Evolutionary conservation across 2,888 invertebrate species (phyloP).

Genomic region (Syrista parreyssii): DNA sequence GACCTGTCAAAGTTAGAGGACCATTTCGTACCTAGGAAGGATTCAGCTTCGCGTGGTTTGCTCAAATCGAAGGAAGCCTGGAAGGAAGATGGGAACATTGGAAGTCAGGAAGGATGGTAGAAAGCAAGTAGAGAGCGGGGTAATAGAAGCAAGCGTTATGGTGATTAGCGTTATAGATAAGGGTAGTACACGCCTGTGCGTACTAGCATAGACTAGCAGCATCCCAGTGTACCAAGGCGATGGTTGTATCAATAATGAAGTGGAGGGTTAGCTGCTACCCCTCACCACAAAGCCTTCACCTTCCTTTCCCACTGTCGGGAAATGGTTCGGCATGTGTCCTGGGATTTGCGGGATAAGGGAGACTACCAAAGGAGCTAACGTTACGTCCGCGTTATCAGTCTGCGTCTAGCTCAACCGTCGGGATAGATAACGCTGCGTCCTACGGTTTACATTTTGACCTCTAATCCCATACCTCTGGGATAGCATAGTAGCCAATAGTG

Average conservation of each 20-base stretch:
- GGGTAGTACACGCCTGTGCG: background rate
- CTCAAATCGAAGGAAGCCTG: background rate
- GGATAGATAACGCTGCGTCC: constrained; percentile 33
- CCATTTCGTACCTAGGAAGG: background rate
- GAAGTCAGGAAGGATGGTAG: background rate
- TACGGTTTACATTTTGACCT: constrained; percentile 2
- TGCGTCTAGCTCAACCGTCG: constrained; percentile 41
- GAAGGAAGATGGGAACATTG: background rate
- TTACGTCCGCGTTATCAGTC: constrained; percentile 33
- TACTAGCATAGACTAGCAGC: background rate
- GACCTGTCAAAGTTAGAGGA: constrained; percentile 13
- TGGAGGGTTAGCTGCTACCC: constrained; percentile 12
- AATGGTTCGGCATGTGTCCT: constrained; percentile 39
- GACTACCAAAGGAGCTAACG: constrained; percentile 33
- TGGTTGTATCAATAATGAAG: constrained; percentile 27
- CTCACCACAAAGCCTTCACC: constrained; percentile 16
- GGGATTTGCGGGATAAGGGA: constrained; percentile 36
- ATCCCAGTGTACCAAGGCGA: background rate
- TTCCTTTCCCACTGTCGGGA: constrained; percentile 24
- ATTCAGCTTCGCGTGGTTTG: background rate
- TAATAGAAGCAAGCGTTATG: background rate
- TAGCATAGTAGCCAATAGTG: background rate
- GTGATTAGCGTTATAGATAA: background rate
- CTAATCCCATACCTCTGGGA: background rate
- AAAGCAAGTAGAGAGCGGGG: background rate